Conservation (phyloP, 37 sponge, comb jelly and placozoan species). For the Oscarella lobularis region DNA sequence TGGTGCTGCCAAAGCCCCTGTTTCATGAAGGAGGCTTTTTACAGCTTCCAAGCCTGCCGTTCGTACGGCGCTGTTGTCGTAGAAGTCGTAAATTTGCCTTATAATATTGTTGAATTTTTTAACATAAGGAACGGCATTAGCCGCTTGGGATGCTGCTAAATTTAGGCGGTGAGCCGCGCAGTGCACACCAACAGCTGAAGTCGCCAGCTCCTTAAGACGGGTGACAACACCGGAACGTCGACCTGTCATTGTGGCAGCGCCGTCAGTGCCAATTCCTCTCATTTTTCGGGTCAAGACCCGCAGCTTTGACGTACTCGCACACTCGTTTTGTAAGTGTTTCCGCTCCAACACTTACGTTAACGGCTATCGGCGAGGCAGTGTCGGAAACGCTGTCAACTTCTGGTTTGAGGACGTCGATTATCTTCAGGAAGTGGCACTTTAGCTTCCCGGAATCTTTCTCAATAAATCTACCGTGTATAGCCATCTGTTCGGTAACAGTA, state of each 20-base stretch:
- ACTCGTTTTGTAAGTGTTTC: no score
- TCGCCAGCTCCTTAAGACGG: background rate
- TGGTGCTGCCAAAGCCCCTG: no score
- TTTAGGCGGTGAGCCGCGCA: constrained; percentile 24
- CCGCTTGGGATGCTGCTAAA: constrained; percentile 16
- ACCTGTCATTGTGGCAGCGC: background rate
- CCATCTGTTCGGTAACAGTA: no score
- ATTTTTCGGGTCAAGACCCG: constrained; percentile 8
- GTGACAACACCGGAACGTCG: background rate
- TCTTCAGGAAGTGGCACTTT: no score
- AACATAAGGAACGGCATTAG: background rate
- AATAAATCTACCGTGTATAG: no score
- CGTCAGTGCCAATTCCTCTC: background rate
- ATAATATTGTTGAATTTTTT: background rate
- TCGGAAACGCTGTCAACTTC: no score
- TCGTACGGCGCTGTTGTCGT: constrained; percentile 7
- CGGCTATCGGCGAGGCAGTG: no score
- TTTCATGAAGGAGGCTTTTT: constrained; percentile 19
- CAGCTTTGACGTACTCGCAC: no score
- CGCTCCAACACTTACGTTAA: no score
- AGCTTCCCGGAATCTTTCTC: no score
- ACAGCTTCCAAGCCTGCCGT: constrained; percentile 19
- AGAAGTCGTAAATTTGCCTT: constrained; percentile 19
- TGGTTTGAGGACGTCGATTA: no score
- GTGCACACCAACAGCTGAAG: constrained; percentile 13